Percentiles rank a stretch among this genome's conserved stretches.
Conservation (phyloP, 1,140 invertebrate species). For the Euschistus heros region DNA sequence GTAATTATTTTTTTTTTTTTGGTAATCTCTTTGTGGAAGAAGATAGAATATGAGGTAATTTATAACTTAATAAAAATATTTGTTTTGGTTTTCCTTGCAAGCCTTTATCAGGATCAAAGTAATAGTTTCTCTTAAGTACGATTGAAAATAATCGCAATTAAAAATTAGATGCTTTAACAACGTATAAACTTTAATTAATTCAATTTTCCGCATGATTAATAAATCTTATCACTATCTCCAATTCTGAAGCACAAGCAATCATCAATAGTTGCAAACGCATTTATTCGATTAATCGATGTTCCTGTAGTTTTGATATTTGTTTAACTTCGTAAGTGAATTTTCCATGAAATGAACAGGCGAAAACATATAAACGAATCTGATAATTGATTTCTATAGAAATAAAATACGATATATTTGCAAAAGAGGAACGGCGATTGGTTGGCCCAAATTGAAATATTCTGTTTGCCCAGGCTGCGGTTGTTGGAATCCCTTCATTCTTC, state of each 20-base stretch:
- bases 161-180: too few species aligned
- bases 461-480: background rate
- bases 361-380: background rate
- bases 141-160: too few species aligned
- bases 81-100: too few species aligned
- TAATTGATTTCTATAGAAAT: background rate
- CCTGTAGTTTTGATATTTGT: background rate
- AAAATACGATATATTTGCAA: slow-evolving; percentile 6
- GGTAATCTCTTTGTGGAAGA: too few species aligned
- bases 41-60: too few species aligned
- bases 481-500: background rate
- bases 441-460: background rate
- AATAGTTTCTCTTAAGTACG: too few species aligned
- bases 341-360: background rate
- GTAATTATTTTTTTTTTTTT: too few species aligned
- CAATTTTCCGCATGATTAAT: too few species aligned
- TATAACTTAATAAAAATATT: too few species aligned
- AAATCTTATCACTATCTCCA: background rate
- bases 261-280: background rate
- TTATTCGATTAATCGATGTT: background rate
- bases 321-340: background rate
- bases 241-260: background rate
- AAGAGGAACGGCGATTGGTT: background rate
- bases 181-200: too few species aligned
- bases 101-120: too few species aligned